Evolutionary conservation across 1,140 invertebrate species (phyloP).

Genomic region (Oryctes rhinoceros): DNA sequence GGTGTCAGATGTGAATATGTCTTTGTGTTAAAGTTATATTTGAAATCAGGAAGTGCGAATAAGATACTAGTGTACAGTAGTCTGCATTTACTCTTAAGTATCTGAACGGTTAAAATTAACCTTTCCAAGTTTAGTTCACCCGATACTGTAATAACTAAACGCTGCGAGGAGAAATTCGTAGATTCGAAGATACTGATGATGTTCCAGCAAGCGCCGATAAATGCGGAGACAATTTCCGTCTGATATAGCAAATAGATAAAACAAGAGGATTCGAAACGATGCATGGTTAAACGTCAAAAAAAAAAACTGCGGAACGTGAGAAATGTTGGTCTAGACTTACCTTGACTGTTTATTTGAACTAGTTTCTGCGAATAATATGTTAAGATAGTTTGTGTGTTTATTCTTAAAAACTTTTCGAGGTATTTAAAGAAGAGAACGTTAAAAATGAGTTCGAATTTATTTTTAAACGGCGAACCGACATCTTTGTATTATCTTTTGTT

Average conservation of each 20-base stretch:
- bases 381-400: neutral
- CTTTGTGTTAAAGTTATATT: constrained; percentile 19
- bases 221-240: neutral
- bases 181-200: neutral
- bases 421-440: constrained; percentile 1
- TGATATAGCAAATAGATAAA: neutral
- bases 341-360: constrained; percentile 15
- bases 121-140: constrained; percentile 14
- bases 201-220: neutral
- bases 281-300: neutral
- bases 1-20: constrained; percentile 5
- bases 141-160: constrained; percentile 14
- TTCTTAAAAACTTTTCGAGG: neutral
- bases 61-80: constrained; percentile 5
- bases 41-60: constrained; percentile 12
- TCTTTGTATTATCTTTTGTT: constrained; percentile 14
- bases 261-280: neutral
- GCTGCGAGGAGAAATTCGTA: neutral
- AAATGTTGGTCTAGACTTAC: constrained; percentile 10
- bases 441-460: constrained; percentile 8
- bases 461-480: constrained; percentile 3
- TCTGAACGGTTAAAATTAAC: constrained; percentile 14
- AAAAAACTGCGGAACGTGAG: neutral
- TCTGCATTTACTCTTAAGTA: constrained; percentile 1
- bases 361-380: constrained; percentile 3